Evolutionary conservation across 2,888 invertebrate genomes (phyloP), one percentile per base, ranked within the genome.

Genomic region (Dugesia japonica): DNA sequence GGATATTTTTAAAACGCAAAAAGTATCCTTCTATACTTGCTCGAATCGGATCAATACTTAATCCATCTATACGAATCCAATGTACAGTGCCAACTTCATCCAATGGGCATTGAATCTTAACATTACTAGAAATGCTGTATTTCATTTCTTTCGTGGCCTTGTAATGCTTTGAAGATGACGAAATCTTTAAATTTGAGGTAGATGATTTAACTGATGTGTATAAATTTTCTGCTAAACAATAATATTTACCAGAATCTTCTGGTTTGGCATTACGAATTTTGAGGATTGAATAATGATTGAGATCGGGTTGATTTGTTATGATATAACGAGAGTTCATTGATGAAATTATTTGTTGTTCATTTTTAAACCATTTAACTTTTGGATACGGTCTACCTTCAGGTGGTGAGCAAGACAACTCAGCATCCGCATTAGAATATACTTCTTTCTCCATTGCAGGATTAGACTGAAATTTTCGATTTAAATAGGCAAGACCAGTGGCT

Each of bases 361-460:
- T 42, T 42, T 75, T 75, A 26, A 73, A 17, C 75, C 75, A 75
- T 17, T 20, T 20, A 26, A 75, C 56, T 26, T 7, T 23, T 26
- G 75, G 75, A 20, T 23, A 15, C 9, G 75, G 75, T 56, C 33
- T 9, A 1, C 75, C 75, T 23, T 20, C 27, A 9, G 75, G 75
- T n/a, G 75, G 56, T 13, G 20, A 23, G 74, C 75, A 75, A 1
- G 28, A 27, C 4, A 75, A 26, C 9, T 42, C n/a, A 9, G 26
- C 75, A 71, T 38, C 26, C 1, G 13, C 27, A 1, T 26, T 73
- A n/a, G 42, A 20, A 26, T 42, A 42, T 23, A 73, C 56, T 71
- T 71, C 71, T 26, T 75, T 75, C n/a, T 75, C 42, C 74, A 73
- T 28, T 13, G 72, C 17, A n/a, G 75, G 75, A 71, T 75, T 75